Evolutionary conservation across 2,113 vertebrate genomes (phyloP).

Genomic region (Bucco capensis): DNA sequence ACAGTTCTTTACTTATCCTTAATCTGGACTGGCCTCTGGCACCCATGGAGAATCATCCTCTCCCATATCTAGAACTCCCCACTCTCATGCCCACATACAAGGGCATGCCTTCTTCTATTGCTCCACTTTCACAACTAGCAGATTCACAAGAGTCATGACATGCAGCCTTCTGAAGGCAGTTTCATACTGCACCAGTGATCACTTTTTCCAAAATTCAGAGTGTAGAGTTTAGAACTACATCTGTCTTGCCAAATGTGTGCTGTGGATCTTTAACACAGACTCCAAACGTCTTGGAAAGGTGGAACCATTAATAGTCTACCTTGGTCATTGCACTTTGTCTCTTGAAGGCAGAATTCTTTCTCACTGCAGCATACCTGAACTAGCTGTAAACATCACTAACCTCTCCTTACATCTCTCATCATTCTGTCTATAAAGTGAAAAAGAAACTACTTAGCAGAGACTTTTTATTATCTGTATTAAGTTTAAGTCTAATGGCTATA

Average conservation of each 20-base stretch:
- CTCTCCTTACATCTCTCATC: background rate
- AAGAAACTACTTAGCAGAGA: background rate
- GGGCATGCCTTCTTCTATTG: background rate
- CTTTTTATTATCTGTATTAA: background rate
- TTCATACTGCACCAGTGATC: background rate
- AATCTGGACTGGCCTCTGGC: background rate
- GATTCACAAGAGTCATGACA: background rate
- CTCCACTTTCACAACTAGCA: background rate
- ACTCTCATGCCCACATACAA: background rate
- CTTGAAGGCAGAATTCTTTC: background rate
- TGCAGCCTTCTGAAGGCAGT: accelerated
- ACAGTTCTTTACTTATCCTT: background rate
- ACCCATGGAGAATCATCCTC: accelerated
- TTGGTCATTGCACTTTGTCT: background rate
- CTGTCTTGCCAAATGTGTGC: background rate
- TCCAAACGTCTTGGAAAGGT: background rate
- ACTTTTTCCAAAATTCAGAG: background rate
- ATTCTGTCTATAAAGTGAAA: background rate
- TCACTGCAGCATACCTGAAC: background rate
- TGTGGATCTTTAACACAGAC: background rate
- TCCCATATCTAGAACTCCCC: background rate
- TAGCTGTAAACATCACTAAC: background rate
- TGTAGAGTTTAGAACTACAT: background rate
- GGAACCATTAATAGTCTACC: background rate
- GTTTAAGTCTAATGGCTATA: background rate